Evolutionary conservation across 2,888 invertebrate species (phyloP), one percentile per base, ranked within the genome.

Genomic region (Harmothoe impar): DNA sequence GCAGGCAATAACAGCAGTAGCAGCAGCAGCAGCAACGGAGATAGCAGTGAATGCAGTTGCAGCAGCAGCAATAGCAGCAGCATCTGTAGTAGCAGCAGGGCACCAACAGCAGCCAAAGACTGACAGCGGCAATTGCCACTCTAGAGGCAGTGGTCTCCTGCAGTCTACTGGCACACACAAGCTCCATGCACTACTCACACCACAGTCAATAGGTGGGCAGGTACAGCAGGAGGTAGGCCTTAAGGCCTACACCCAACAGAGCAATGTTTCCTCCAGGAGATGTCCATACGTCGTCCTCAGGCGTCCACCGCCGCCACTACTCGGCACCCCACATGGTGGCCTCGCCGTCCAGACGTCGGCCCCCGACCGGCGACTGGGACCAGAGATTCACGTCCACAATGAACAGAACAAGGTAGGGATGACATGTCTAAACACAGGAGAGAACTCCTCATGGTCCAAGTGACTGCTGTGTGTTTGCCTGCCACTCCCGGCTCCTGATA

Each of bases 281-380:
- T 62, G 43, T 7, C 43, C 43, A 43, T 43, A 62, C 62, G 62
- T 62, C 62, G 20, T 62, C 62, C 23, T n/a, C 62, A 15, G 62
- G 12, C 62, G 20, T 62, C n/a, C 62, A 62, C 62, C n/a, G n/a
- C 62, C 62, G 62, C 20, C 62, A 62, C 62, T n/a, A 62, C 62
- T 62, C 62, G 62, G 62, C 62, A 20, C 62, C 62, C 62, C 62
- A 62, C 62, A 62, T 62, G 62, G 62, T 62, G 62, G 62, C 62
- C 62, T 62, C 62, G 62, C 62, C 62, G 62, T n/a, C 62, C 20
- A 3, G 62, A 62, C 62, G 62, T n/a, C 62, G 62, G 62, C 23
- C 62, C 3, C 62, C 62, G 62, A 62, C 62, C 23, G 43, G 43
- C 5, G 62, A 62, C 20, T 62, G 62, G 23, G 62, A 62, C 62